Evolutionary conservation across 1,140 invertebrate species (phyloP).

Genomic region (Diabrotica virgifera): DNA sequence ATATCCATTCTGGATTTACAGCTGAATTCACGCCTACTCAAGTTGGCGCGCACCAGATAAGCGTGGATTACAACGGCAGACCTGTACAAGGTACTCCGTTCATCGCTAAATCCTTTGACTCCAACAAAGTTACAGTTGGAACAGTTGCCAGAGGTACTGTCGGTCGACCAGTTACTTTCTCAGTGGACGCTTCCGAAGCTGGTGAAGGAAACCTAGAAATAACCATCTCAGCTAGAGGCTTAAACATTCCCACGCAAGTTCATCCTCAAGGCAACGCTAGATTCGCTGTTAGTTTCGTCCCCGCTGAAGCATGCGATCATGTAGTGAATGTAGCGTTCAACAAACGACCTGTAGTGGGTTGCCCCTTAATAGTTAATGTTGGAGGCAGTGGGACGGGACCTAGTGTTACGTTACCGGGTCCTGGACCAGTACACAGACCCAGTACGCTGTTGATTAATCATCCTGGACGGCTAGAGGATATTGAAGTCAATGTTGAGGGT

Average conservation of each 20-base stretch:
- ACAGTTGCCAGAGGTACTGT: constrained; percentile 77
- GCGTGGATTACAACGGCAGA: constrained; percentile 81
- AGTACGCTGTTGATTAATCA: constrained; percentile 65
- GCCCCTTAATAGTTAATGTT: constrained; percentile 74
- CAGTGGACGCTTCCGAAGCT: constrained; percentile 92
- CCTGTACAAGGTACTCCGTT: constrained; percentile 87
- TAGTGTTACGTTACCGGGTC: constrained; percentile 66
- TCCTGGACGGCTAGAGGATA: constrained; percentile 81
- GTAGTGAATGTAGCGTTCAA: constrained; percentile 96
- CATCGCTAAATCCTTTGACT: constrained; percentile 89
- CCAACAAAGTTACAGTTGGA: constrained; percentile 78
- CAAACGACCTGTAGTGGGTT: constrained; percentile 75
- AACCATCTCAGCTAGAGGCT: constrained; percentile 87
- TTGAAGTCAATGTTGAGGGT: constrained; percentile 95
- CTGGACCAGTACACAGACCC: constrained; percentile 61
- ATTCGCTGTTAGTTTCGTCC: constrained; percentile 95
- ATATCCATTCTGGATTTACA: constrained; percentile 79
- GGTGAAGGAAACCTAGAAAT: constrained; percentile 98
- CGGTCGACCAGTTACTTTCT: constrained; percentile 85
- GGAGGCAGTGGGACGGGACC: constrained; percentile 69
- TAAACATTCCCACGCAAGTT: constrained; percentile 97
- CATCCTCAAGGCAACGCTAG: constrained; percentile 84
- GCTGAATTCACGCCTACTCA: constrained; percentile 87
- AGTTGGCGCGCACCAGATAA: constrained; percentile 85
- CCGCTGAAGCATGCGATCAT: constrained; percentile 89